phyloP scores from a whole-genome alignment of 64 coral and sea anemone species.

The Anthopleura sola region DNA sequence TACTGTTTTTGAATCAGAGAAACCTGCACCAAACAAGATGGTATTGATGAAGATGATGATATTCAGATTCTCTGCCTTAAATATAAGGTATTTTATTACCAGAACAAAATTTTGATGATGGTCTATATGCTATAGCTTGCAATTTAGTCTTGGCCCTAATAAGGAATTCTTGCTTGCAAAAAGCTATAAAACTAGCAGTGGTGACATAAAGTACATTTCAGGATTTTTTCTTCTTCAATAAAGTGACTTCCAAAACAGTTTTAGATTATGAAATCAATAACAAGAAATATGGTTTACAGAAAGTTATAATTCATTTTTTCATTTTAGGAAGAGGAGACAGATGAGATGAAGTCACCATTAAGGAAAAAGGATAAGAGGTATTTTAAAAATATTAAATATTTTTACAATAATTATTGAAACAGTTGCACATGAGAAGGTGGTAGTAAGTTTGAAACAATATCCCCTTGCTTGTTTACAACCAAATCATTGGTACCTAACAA shows the following conservation, averaged over 20 bases:
- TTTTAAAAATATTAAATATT: not conserved
- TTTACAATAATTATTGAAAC: not conserved
- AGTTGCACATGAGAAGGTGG: not conserved
- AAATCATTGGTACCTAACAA: not conserved
- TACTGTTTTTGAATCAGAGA: too few relatives aligned
- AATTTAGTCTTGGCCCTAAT: not conserved
- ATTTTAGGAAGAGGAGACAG: not conserved
- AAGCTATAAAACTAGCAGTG: not conserved
- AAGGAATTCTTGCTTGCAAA: not conserved
- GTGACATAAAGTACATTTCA: too few relatives aligned
- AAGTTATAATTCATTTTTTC: not conserved
- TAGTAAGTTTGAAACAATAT: not conserved
- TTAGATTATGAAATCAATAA: too few relatives aligned
- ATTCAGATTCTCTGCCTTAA: not conserved
- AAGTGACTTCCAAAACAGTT: too few relatives aligned
- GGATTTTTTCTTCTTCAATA: too few relatives aligned
- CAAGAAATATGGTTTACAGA: not conserved
- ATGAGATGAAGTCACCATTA: not conserved
- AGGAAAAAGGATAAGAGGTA: constrained; percentile 4
- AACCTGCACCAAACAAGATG: too few relatives aligned
- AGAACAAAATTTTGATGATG: too few relatives aligned
- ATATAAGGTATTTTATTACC: not conserved
- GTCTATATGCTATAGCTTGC: too few relatives aligned
- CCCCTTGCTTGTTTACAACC: not conserved
- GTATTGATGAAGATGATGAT: not conserved